A percentile compares a stretch with the other conserved stretches of the same genome.
phyloP scores from a whole-genome alignment of 2,888 invertebrate genomes.

The Sisyra nigra region DNA sequence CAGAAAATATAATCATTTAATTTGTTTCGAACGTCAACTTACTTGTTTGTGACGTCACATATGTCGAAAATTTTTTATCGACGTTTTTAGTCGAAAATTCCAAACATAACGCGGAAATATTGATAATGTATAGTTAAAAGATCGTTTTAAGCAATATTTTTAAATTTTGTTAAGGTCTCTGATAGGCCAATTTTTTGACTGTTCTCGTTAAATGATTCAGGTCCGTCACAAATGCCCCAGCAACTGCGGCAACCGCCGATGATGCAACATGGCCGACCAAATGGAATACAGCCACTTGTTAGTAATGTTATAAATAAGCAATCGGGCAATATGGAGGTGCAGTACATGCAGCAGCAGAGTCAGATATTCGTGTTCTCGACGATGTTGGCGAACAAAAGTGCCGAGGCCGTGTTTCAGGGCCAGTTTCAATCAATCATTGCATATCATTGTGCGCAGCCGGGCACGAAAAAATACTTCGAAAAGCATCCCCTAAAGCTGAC shows the following conservation, averaged over 20 bases:
- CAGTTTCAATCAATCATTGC: slow-evolving; percentile 85
- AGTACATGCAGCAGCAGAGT: slow-evolving; percentile 89
- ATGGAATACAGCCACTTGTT: slow-evolving; percentile 54
- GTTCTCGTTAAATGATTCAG: slow-evolving; percentile 12
- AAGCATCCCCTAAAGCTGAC: slow-evolving; percentile 84
- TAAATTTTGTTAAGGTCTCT: too few relatives aligned
- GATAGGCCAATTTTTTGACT: too few relatives aligned
- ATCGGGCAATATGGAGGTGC: slow-evolving; percentile 61
- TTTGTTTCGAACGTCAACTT: too few relatives aligned
- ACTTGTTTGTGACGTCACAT: too few relatives aligned
- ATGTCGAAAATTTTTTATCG: too few relatives aligned
- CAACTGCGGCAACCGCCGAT: slow-evolving; percentile 14
- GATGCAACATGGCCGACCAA: slow-evolving; percentile 24
- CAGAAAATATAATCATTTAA: too few relatives aligned
- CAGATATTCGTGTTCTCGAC: slow-evolving; percentile 97
- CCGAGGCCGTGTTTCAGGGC: slow-evolving; percentile 78
- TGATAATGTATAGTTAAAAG: too few relatives aligned
- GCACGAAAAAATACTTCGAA: slow-evolving; percentile 88
- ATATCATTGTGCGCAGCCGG: slow-evolving; percentile 89
- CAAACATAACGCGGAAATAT: too few relatives aligned
- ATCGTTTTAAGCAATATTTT: too few relatives aligned
- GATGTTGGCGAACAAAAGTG: slow-evolving; percentile 83
- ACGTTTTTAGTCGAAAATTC: too few relatives aligned
- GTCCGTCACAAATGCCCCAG: slow-evolving; percentile 12
- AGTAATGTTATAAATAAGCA: slow-evolving; percentile 60